Evolutionary conservation across 2,888 invertebrate genomes (phyloP).

Genomic region (Athalia cordata): DNA sequence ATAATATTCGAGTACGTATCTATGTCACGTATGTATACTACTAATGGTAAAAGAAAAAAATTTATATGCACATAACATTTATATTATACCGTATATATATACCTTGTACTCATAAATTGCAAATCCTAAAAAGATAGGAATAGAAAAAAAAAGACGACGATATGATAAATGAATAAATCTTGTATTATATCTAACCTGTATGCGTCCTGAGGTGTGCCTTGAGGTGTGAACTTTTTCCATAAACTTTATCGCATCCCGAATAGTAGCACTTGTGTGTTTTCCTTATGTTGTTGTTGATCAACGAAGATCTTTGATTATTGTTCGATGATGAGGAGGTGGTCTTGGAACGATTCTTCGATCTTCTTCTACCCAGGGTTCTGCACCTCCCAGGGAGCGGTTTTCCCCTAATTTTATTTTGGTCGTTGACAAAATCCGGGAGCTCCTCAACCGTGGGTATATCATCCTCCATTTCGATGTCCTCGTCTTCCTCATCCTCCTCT

Average conservation of each 20-base stretch:
- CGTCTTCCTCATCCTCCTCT: neutral
- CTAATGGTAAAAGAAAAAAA: no score
- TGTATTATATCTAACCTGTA: constrained; percentile 76
- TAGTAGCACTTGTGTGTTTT: constrained; percentile 79
- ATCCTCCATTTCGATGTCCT: neutral
- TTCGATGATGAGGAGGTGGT: neutral
- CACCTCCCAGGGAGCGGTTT: constrained; percentile 39
- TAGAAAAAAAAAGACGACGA: no score
- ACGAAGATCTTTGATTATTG: constrained; percentile 46
- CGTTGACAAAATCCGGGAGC: no score
- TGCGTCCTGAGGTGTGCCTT: constrained; percentile 81
- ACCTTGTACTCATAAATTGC: no score
- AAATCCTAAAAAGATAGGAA: no score
- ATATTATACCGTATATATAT: no score
- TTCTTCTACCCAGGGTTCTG: constrained; percentile 50
- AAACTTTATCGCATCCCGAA: constrained; percentile 78
- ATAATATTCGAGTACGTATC: neutral
- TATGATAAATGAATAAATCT: no score
- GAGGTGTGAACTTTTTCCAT: constrained; percentile 81
- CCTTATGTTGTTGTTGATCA: constrained; percentile 56
- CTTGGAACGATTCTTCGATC: constrained; percentile 24
- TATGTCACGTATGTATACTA: neutral
- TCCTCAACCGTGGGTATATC: no score
- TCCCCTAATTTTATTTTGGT: neutral
- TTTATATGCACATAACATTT: no score